phyloP scores from a whole-genome alignment of 2,113 vertebrate genomes.

The Xiphophorus couchianus region DNA sequence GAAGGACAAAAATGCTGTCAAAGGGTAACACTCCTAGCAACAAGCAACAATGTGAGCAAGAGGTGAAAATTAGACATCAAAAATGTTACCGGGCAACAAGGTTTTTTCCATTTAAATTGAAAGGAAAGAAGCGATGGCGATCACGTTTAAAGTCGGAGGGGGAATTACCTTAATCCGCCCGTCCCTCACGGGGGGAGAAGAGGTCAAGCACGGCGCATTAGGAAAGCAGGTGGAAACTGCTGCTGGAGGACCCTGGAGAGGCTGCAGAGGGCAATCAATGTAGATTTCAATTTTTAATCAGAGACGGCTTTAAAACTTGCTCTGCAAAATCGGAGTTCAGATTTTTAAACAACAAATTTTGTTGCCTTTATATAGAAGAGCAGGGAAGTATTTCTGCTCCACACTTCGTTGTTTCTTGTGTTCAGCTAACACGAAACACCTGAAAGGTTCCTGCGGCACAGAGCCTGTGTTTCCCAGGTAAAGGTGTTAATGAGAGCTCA shows the following conservation, averaged over 20 bases:
- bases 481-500: too few species aligned
- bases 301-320: not conserved
- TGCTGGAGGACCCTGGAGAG: conserved; percentile 12
- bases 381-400: not conserved
- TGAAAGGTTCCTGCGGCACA: too few species aligned
- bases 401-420: too few species aligned
- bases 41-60: conserved; percentile 53
- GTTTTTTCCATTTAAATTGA: conserved; percentile 22
- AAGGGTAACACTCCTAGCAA: conserved; percentile 61
- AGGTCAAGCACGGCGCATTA: not conserved
- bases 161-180: conserved; percentile 7
- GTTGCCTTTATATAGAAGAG: not conserved
- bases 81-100: conserved; percentile 63
- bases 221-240: not conserved
- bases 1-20: conserved; percentile 34
- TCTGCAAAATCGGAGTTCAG: too few species aligned
- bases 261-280: conserved; percentile 3
- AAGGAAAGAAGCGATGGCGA: conserved; percentile 18
- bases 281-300: conserved; percentile 3
- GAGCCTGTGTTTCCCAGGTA: too few species aligned
- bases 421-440: too few species aligned
- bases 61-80: conserved; percentile 17
- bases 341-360: not conserved
- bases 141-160: conserved; percentile 6
- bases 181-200: conserved; percentile 16